Base-by-base conservation (phyloP, 2,797 vertebrate genomes). In the Cephalopachus bancanus region DNA sequence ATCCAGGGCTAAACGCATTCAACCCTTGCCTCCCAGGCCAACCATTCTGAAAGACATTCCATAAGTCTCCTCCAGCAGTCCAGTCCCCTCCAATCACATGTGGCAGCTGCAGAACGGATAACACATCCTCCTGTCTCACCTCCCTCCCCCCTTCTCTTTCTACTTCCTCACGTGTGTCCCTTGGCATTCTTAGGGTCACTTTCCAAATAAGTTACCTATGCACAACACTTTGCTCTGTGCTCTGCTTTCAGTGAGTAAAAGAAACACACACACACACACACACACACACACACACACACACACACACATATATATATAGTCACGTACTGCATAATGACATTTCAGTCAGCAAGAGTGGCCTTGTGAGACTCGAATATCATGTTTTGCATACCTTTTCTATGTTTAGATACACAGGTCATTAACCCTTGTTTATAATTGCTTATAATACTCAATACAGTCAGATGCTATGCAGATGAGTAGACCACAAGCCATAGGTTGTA, bases 161-260 rank as follows among this genome's bases (percentile, higher is more conserved):
- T n/a, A 28, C 8, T 71, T 94, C 4, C 14, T 8, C 12, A 0
- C 30, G 9, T 57, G 62, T 78, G 24, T 16, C 22, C 37, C n/a
- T 24, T 24, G 3, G 22, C 9, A 5, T 55, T 15, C 7, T 92
- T 88, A 78, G 7, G 2, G 15, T 78, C 10, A 37, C 3, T 62
- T 86, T 78, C 11, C 17, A 76, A 30, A 53, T 64, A 78, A 44
- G 33, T 20, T 37, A 33, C n/a, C 2, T 33, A 3, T 64, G 30
- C 8, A 67, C 5, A 67, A 17, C 0, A 2, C 1, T 84, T 69
- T 83, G 15, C 37, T 11, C 19, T 44, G 4, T 5, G 0, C 9
- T 53, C 5, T 37, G 16, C 8, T 93, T 96, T 90, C 84, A 37
- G 16, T 60, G 22, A 57, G 62, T 71, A 78, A 44, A 1, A 72